phyloP scores from a whole-genome alignment of 2,888 invertebrate genomes.

The Philhelius pedissequus region DNA sequence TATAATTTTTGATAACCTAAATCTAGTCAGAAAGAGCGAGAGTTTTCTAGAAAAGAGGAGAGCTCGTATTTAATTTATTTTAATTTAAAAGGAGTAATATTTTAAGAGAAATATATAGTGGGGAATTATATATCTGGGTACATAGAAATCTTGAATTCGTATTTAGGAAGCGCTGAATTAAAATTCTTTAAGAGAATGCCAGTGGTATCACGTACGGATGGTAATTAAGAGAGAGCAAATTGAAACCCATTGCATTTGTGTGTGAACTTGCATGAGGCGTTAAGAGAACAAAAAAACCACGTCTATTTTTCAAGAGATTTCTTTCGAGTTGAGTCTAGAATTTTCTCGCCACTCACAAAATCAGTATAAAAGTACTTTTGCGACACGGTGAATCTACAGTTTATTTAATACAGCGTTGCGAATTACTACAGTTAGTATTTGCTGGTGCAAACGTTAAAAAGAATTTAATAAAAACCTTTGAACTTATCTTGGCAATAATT shows the following conservation, averaged over 20 bases:
- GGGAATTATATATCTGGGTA: neutral
- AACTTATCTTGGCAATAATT: no score
- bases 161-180: neutral
- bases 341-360: neutral
- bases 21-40: neutral
- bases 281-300: neutral
- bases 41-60: conserved; percentile 3
- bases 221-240: neutral
- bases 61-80: neutral
- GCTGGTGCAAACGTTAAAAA: no score
- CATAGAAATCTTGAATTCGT: no score
- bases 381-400: neutral
- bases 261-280: no score
- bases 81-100: neutral
- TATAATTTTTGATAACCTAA: neutral
- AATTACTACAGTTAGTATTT: no score
- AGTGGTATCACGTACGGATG: no score
- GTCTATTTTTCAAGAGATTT: neutral
- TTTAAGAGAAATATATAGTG: neutral
- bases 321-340: neutral
- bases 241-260: no score
- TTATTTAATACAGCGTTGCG: neutral
- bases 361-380: neutral
- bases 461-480: no score
- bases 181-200: no score